Conservation (phyloP, 2,113 vertebrate species). For the Macroglossus sobrinus region DNA sequence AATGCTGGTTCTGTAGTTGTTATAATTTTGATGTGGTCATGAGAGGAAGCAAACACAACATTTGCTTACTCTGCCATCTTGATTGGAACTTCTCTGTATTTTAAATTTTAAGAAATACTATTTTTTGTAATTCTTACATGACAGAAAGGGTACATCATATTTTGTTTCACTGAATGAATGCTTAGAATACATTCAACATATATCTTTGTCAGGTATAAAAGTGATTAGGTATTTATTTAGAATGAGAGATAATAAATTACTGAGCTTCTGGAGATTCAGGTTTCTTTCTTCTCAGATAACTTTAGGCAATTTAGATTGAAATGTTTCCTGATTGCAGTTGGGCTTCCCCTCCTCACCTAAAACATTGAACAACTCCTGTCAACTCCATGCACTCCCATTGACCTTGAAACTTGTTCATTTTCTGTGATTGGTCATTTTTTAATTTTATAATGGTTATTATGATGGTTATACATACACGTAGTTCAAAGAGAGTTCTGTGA, state of each 20-base stretch:
- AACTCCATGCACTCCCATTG: neutral
- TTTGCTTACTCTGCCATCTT: no score
- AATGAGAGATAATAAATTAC: neutral
- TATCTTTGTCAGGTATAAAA: neutral
- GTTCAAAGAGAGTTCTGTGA: neutral
- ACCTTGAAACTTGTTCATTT: neutral
- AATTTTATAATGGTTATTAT: neutral
- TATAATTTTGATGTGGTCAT: no score
- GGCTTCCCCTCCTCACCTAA: neutral
- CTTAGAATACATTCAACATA: neutral
- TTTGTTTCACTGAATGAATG: neutral
- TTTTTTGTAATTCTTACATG: constrained; percentile 28
- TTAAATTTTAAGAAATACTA: neutral
- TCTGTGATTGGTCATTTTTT: neutral
- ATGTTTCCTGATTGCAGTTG: neutral
- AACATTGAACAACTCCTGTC: neutral
- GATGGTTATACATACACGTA: neutral
- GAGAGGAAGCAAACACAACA: no score
- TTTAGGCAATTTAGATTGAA: neutral
- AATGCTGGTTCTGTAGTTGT: no score
- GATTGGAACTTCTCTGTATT: neutral
- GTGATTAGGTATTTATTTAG: neutral
- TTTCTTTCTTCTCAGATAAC: neutral
- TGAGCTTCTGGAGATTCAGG: neutral
- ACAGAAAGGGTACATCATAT: neutral